These are phyloP conservation scores for Sitobion miscanthi DNA, from an alignment of 1,140 invertebrate genomes.

Conservation along the genomic window DNA sequence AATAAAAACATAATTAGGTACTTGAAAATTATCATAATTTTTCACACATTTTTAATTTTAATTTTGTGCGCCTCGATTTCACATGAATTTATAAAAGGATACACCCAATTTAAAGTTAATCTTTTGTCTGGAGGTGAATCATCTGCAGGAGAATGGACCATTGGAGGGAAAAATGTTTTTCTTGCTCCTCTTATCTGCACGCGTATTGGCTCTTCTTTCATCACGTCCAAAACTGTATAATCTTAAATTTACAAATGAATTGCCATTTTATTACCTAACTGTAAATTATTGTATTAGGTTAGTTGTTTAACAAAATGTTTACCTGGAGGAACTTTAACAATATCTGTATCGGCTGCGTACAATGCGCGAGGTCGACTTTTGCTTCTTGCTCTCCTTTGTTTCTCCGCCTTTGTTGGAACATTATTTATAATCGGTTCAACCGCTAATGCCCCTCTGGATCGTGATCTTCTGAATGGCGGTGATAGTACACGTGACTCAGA, in stretches of 20 bases:
- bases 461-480: constrained; percentile 73
- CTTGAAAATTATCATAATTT: neutral
- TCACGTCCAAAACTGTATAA: constrained; percentile 80
- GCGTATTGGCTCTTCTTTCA: constrained; percentile 81
- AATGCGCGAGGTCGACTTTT: constrained; percentile 80
- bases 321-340: constrained; percentile 71
- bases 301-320: neutral
- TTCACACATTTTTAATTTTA: neutral
- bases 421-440: constrained; percentile 59
- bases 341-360: constrained; percentile 80
- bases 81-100: constrained; percentile 66
- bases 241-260: constrained; percentile 65
- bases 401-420: constrained; percentile 55
- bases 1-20: neutral
- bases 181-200: constrained; percentile 84
- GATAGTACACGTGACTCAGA: constrained; percentile 68
- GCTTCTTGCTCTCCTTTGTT: constrained; percentile 70
- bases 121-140: constrained; percentile 86
- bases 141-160: constrained; percentile 79
- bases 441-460: constrained; percentile 68
- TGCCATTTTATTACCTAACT: neutral
- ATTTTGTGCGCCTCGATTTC: neutral
- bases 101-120: constrained; percentile 91
- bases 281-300: neutral
- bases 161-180: constrained; percentile 85